Evolutionary conservation across 2,888 invertebrate genomes (phyloP).

Genomic region (Osedax frankpressi): DNA sequence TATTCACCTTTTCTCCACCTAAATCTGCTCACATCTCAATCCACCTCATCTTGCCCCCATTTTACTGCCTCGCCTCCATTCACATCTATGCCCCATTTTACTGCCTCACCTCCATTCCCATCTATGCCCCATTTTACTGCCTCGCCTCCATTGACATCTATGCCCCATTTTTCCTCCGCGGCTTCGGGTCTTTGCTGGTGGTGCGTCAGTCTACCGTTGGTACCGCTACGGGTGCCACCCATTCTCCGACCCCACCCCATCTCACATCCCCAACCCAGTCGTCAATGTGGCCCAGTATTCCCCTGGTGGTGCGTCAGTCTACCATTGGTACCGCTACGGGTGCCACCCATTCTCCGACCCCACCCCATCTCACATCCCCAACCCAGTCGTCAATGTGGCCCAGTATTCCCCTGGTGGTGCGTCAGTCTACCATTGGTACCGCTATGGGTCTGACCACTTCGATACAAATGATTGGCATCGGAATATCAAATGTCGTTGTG

Average conservation of each 20-base stretch:
- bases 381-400: conserved; percentile 46
- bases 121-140: no score
- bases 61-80: no score
- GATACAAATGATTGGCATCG: conserved; percentile 47
- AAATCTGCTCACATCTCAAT: no score
- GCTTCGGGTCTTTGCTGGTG: no score
- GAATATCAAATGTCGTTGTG: conserved; percentile 44
- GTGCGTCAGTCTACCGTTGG: conserved; percentile 44
- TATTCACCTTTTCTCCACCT: no score
- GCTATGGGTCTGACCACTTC: conserved; percentile 47
- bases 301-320: conserved; percentile 43
- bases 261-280: no score
- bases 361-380: neutral
- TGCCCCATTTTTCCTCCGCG: no score
- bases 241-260: no score
- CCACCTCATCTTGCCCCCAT: no score
- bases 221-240: conserved; percentile 46
- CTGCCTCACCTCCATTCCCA: no score
- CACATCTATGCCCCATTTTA: no score
- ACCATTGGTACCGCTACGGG: conserved; percentile 47
- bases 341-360: conserved; percentile 44
- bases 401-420: conserved; percentile 45
- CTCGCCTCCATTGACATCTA: no score
- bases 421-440: conserved; percentile 44
- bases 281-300: conserved; percentile 47